These are phyloP conservation scores for Pagetopsis macropterus DNA, from an alignment of 2,797 vertebrate genomes.

Conservation along the genomic window DNA sequence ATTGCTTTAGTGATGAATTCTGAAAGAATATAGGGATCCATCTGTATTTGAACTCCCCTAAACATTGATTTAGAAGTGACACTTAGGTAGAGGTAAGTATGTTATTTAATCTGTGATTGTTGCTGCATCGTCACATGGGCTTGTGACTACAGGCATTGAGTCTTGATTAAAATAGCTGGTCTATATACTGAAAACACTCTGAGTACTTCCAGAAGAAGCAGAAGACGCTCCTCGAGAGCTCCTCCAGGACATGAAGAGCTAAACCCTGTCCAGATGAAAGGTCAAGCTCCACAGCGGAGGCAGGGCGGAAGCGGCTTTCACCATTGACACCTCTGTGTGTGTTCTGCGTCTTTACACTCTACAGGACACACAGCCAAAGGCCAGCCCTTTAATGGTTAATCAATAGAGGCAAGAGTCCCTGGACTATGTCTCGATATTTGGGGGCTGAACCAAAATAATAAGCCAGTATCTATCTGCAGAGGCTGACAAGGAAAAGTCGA, in stretches of 20 bases:
- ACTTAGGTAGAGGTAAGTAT: slow-evolving; percentile 1
- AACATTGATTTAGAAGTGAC: neutral
- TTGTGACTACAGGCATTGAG: slow-evolving; percentile 36
- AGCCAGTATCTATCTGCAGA: slow-evolving; percentile 65
- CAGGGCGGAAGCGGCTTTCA: slow-evolving; percentile 55
- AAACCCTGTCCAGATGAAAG: slow-evolving; percentile 53
- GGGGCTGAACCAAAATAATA: slow-evolving; percentile 69
- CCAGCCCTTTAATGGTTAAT: slow-evolving; percentile 79
- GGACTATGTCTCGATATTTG: slow-evolving; percentile 67
- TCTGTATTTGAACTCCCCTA: neutral
- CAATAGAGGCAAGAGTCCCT: slow-evolving; percentile 72
- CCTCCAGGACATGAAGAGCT: slow-evolving; percentile 35
- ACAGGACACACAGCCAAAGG: slow-evolving; percentile 61
- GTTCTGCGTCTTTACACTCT: slow-evolving; percentile 57
- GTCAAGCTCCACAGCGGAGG: slow-evolving; percentile 58
- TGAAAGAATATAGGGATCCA: neutral
- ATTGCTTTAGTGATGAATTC: neutral
- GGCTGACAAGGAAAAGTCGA: slow-evolving; percentile 66
- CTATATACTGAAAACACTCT: slow-evolving; percentile 36
- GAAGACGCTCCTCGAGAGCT: slow-evolving; percentile 32
- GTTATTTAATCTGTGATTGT: slow-evolving; percentile 20
- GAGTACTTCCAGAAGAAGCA: slow-evolving; percentile 32
- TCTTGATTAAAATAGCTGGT: slow-evolving; percentile 29
- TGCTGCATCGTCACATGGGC: slow-evolving; percentile 22
- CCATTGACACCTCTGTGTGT: slow-evolving; percentile 55